Evolutionary conservation across 2,888 invertebrate genomes (phyloP), one percentile per base, ranked within the genome.

Genomic region (Athrips mouffetella): DNA sequence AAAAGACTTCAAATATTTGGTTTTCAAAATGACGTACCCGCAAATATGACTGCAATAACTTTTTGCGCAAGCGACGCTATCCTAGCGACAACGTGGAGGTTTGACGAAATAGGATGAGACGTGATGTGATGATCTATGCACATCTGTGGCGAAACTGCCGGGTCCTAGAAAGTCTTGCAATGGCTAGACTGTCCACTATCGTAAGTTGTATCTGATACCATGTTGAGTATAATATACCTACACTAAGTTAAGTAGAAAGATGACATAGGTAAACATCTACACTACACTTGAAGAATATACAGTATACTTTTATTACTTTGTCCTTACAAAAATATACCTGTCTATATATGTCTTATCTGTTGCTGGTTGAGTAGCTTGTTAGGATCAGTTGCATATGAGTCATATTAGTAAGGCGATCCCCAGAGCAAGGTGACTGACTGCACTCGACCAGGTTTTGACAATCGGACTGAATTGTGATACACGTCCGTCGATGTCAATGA

Each of bases 381-480:
- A 6, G 27, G 15, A 41, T 41, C 41, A 23, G 23, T 41, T 57
- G 59, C 68, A 47, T 52, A 54, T 79, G 75, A 77, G 65, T 76
- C 76, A 76, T 60, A 31, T 20, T 23, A 16, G 76, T 73, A 73
- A 77, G 67, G 70, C 67, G 76, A 78, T 77, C 74, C 67, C 60
- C 55, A 41, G 35, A 50, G 61, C 76, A 76, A 80, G 78, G 79
- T 74, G 64, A 77, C 51, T 74, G 64, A 77, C 51, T 33, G 33
- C 33, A 33, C 33, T 15, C 15, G 15, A 33, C 42, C n/a, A 27
- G 42, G 16, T 42, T 40, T 27, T 41, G 41, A 41, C 41, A 41
- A n/a, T n/a, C 21, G 57, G 54, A 7, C 8, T 7, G 23, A 21
- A 33, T 45, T 11, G 16, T 35, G 27, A 35, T 31, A 45, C 45